phyloP scores from a whole-genome alignment of 2,888 invertebrate genomes.

The Galeruca laticollis region DNA sequence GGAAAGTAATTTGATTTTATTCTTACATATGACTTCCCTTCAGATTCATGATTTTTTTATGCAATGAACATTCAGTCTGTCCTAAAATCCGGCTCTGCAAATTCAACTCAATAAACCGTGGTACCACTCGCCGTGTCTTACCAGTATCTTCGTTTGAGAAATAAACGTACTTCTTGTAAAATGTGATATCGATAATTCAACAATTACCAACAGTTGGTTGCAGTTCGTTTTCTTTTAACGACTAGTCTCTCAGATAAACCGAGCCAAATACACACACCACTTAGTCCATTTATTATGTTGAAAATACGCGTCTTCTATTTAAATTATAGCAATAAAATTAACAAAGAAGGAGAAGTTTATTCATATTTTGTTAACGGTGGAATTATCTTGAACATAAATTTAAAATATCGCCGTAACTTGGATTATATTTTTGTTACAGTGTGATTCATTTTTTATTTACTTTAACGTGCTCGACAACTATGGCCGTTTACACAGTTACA shows the following conservation, averaged over 20 bases:
- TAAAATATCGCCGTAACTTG: neutral
- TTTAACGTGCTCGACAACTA: no score
- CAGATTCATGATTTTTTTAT: conserved; percentile 4
- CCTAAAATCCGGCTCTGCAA: conserved; percentile 7
- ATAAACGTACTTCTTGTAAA: conserved; percentile 5
- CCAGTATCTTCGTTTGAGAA: neutral
- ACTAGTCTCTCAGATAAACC: conserved; percentile 11
- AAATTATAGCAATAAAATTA: conserved; percentile 7
- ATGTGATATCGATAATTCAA: conserved; percentile 17
- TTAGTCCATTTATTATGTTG: conserved; percentile 10
- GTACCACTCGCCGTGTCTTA: conserved; percentile 12
- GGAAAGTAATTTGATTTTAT: no score
- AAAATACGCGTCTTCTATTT: neutral
- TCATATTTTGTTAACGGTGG: neutral
- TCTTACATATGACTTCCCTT: neutral
- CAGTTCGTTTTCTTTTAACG: conserved; percentile 20
- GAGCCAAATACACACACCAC: conserved; percentile 13
- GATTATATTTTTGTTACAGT: neutral
- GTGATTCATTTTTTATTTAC: no score
- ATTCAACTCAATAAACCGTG: neutral
- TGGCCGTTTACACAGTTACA: no score
- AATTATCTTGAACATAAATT: neutral
- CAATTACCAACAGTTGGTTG: conserved; percentile 25
- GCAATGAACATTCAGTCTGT: neutral
- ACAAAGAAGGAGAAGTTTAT: neutral